Base-by-base conservation (phyloP, 2,797 vertebrate species). In the Takifugu rubripes region DNA sequence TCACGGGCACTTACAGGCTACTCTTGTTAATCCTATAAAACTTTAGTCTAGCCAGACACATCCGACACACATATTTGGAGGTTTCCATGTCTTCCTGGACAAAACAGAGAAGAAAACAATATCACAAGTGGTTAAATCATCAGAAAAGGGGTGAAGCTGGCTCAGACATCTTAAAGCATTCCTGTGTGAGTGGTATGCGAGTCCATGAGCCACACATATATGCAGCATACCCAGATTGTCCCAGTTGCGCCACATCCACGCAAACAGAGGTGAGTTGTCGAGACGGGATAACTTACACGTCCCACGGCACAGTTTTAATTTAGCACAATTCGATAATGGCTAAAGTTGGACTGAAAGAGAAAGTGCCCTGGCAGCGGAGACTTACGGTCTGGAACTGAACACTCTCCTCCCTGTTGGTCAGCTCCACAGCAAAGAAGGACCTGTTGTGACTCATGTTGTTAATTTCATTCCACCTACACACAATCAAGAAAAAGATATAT, bases 381-480 rank as follows among this genome's bases (percentile, higher is more conserved):
- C 95, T 96, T 87, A 99, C 97, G 49, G 96, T 97, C 89, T 99
- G 97, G 85, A 98, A 98, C 72, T 98, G 97, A 85, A 98, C 92
- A 79, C 94, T 98, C 80, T 99, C 97, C 69, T 98, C 97, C 89
- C 97, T 97, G 88, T 91, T 98, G 64, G 93, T 78, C 64, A 99
- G 81, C 87, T 99, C 96, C 85, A 99, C 84, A 0, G 94, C 93
- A 3, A 98, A 97, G 82, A 96, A 96, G 33, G 96, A 98, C 89
- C 96, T 98, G 86, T 96, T 99, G 86, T 99, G 96, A 84, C 94
- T 96, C 96, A 99, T 96, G 88, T 97, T 97, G 70, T 95, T 94
- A 85, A 99, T 98, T 81, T 99, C 96, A 69, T 96, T 93, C 97
- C 97, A 99, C 92, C 97, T 99, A 82, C 79, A 81, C 68, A 54